Conservation (phyloP, 2,888 invertebrate genomes). For the Sinopyrophorus schimmeli region DNA sequence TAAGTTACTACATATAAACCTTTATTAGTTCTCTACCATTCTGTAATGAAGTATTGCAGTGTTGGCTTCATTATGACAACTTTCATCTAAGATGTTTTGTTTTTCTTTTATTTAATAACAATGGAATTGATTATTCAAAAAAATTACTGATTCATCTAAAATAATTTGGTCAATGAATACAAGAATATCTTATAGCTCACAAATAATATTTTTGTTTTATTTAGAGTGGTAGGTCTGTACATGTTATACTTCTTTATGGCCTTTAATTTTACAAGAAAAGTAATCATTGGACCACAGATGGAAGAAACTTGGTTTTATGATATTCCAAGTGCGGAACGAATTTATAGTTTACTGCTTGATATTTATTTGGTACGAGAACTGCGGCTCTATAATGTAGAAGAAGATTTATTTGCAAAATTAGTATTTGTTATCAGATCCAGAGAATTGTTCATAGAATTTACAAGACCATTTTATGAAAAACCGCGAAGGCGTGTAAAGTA, state of each 20-base stretch:
- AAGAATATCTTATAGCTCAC: too few species aligned
- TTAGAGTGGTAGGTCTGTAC: constrained; percentile 69
- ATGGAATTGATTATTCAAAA: too few species aligned
- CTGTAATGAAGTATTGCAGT: too few species aligned
- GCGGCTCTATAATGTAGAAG: constrained; percentile 62
- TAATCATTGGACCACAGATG: constrained; percentile 38
- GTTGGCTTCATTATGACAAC: too few species aligned
- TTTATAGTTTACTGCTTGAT: constrained; percentile 43
- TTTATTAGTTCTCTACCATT: too few species aligned
- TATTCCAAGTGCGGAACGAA: constrained; percentile 43
- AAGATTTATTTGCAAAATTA: constrained; percentile 66
- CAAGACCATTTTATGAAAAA: constrained; percentile 33
- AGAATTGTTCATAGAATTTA: constrained; percentile 48
- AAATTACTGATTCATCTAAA: too few species aligned
- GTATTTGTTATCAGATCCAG: constrained; percentile 66
- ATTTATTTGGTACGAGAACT: constrained; percentile 59
- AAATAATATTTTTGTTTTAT: constrained; percentile 1
- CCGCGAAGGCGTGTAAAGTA: too few species aligned
- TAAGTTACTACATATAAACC: too few species aligned
- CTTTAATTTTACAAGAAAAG: constrained; percentile 61
- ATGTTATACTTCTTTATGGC: constrained; percentile 66
- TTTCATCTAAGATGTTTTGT: too few species aligned
- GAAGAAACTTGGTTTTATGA: constrained; percentile 40
- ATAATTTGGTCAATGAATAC: too few species aligned
- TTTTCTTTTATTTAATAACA: too few species aligned